Base-by-base conservation (phyloP, 1,140 invertebrate genomes). In the Pseudomyrmex pallidus region DNA sequence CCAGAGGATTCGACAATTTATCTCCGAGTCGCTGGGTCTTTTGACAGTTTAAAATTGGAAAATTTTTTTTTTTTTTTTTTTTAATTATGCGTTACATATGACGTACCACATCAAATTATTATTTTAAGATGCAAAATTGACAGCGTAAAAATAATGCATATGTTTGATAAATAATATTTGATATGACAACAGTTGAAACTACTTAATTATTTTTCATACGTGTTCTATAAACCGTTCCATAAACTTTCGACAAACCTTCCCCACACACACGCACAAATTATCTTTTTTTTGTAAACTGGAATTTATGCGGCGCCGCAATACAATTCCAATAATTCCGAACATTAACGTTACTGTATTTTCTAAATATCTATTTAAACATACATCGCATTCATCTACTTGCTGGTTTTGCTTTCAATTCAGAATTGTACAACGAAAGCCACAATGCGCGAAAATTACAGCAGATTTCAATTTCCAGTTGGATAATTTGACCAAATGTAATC, bases 401-500 rank as follows among this genome's bases (percentile, higher is more conserved):
- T 25, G 15, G 10, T 59, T 68, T 56, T 57, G 20, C n/a, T 59
- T 15, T 0, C 9, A 2, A 15, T 2, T 52, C 9, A 2, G 13
- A 66, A 13, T 52, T n/a, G 52, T 2, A 0, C 56, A 78, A 10
- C 17, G 54, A 46, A 22, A 48, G 50, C 0, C 5, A 59, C 44
- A 13, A 25, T 48, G 0, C 20, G 22, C 9, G 54, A 68, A 12
- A 59, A 12, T 12, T 48, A 50, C 7, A 5, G 15, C 13, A 25
- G 9, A 13, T 48, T 25, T 12, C 44, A 59, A 61, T 70, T 80
- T 70, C 10, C 15, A 25, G 22, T 50, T 59, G 44, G 12, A 46
- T 80, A 35, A 80, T 48, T 70, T n/a, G 35, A 59, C n/a, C 54
- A 59, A 70, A 70, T 67, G 50, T 56, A 67, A 44, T 48, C 17